These are phyloP conservation scores for Leptestheria dahalacensis DNA, from an alignment of 1,140 invertebrate species.

Conservation along the genomic window DNA sequence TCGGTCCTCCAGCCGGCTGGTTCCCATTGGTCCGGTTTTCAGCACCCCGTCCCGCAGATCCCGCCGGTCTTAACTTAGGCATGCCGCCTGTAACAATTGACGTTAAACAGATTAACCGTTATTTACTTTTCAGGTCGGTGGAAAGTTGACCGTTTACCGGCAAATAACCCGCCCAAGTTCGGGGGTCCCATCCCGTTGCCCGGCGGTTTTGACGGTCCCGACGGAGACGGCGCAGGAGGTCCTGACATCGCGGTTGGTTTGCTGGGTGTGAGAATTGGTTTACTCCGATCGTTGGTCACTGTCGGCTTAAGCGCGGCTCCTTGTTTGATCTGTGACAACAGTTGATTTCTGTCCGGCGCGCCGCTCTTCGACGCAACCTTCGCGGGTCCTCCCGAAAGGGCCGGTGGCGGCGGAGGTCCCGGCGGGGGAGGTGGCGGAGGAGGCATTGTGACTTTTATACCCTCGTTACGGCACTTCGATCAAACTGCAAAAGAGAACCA, in stretches of 20 bases:
- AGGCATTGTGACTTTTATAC: background rate
- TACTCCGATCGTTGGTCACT: slow-evolving; percentile 32
- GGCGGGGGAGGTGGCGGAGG: slow-evolving; percentile 19
- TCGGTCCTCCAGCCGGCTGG: background rate
- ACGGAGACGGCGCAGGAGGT: background rate
- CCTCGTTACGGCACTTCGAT: background rate
- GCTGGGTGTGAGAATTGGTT: slow-evolving; percentile 23
- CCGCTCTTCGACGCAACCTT: slow-evolving; percentile 11
- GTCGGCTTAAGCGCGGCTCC: slow-evolving; percentile 30
- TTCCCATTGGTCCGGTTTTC: background rate
- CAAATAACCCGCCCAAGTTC: slow-evolving; percentile 23
- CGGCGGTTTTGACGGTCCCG: background rate
- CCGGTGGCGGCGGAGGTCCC: slow-evolving; percentile 13
- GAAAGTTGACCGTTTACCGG: too few relatives aligned
- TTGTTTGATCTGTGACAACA: slow-evolving; percentile 28
- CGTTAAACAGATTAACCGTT: too few relatives aligned
- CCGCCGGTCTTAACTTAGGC: slow-evolving; percentile 22
- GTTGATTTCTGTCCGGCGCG: slow-evolving; percentile 22
- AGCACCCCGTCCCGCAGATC: background rate
- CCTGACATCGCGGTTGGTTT: slow-evolving; percentile 19
- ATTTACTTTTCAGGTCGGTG: too few relatives aligned
- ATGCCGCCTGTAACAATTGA: slow-evolving; percentile 15
- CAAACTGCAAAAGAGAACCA: background rate
- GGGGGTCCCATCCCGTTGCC: slow-evolving; percentile 20
- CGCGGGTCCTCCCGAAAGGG: background rate